phyloP scores from a whole-genome alignment of 2,888 invertebrate genomes.

The Epinotia demarniana region DNA sequence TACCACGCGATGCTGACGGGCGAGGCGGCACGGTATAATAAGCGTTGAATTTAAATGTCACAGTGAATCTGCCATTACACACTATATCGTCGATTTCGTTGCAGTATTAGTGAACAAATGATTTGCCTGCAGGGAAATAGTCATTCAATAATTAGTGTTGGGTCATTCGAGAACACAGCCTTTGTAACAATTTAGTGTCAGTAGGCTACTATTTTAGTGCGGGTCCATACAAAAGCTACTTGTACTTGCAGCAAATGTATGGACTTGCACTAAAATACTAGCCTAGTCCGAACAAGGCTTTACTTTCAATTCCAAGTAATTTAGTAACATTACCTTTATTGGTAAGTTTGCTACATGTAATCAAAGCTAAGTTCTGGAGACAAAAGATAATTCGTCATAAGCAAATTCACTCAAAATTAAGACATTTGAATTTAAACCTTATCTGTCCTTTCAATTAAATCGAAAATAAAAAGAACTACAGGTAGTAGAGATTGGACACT shows the following conservation, averaged over 20 bases:
- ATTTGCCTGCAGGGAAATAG: neutral
- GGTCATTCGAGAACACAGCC: neutral
- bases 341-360: neutral
- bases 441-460: neutral
- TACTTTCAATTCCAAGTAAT: neutral
- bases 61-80: neutral
- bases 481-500: neutral
- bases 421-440: neutral
- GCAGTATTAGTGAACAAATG: neutral
- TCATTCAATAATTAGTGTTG: neutral
- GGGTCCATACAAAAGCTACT: too few relatives aligned
- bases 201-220: too few relatives aligned
- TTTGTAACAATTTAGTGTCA: neutral
- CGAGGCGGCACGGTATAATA: neutral
- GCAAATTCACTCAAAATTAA: neutral
- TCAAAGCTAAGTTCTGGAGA: neutral
- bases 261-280: too few relatives aligned
- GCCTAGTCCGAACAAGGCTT: too few relatives aligned
- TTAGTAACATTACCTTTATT: too few relatives aligned
- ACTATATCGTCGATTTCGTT: neutral
- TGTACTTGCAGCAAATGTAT: too few relatives aligned
- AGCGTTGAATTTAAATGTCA: neutral
- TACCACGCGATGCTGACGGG: neutral
- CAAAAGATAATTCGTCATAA: constrained; percentile 4
- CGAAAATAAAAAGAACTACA: neutral